phyloP scores from a whole-genome alignment of 92 coral and sea anemone species.

The Actinernus sp. region DNA sequence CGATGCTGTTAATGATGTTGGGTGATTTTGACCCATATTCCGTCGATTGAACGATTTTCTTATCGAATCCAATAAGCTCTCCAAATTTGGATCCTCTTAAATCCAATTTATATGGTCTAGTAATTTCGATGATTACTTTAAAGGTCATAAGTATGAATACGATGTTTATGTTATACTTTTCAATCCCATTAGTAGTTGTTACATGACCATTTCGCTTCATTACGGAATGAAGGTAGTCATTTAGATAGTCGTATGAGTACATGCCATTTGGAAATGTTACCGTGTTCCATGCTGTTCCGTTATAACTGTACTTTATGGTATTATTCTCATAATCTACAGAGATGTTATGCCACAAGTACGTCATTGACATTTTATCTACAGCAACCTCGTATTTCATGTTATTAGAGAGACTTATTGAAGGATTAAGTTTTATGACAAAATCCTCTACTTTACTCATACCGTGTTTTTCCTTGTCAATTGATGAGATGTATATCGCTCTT shows the following conservation, averaged over 20 bases:
- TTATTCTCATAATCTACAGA: constrained; percentile 1
- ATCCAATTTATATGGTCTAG: no score
- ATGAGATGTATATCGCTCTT: constrained; percentile 25
- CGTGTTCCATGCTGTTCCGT: not conserved
- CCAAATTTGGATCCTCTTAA: no score
- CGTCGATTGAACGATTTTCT: no score
- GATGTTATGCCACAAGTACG: constrained; percentile 31
- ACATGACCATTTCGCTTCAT: constrained; percentile 1
- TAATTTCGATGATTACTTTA: constrained; percentile 5
- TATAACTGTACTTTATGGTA: not conserved
- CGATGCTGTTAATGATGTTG: no score
- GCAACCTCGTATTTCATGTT: constrained; percentile 16
- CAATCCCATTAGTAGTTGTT: not conserved
- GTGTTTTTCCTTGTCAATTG: constrained; percentile 1
- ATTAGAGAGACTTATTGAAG: not conserved
- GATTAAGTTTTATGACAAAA: constrained; percentile 20
- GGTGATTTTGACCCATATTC: no score
- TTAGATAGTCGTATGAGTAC: constrained; percentile 8
- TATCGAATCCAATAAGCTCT: no score
- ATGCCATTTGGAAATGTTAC: constrained; percentile 6
- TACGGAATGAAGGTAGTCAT: constrained; percentile 12
- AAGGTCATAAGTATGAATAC: constrained; percentile 13
- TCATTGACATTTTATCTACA: constrained; percentile 17
- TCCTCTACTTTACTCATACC: constrained; percentile 12
- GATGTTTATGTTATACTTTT: not conserved